Percentiles rank a stretch among this genome's conserved stretches.
phyloP scores from a whole-genome alignment of 2,888 invertebrate genomes.

The Hyalella azteca region DNA sequence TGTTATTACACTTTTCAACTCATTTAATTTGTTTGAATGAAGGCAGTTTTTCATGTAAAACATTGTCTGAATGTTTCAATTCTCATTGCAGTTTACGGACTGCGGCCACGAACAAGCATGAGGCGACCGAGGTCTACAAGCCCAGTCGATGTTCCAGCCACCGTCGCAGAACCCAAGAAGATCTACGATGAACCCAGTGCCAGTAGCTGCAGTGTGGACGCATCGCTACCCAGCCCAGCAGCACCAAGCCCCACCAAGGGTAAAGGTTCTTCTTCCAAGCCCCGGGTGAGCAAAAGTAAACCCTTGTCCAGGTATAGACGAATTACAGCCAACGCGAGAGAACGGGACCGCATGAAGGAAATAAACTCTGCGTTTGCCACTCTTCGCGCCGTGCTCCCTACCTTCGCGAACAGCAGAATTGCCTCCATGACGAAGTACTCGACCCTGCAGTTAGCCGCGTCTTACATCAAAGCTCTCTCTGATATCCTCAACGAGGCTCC shows the following conservation, averaged over 20 bases:
- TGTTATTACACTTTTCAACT: no score
- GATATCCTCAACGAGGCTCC: slow-evolving; percentile 4
- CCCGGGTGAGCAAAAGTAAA: background rate
- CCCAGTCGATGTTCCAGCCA: background rate
- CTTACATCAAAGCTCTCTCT: background rate
- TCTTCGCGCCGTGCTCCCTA: background rate
- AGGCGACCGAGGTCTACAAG: background rate
- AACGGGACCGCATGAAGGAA: slow-evolving; percentile 21
- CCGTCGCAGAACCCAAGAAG: background rate
- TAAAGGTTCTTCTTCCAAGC: slow-evolving; percentile 16
- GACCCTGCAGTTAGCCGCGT: slow-evolving; percentile 4
- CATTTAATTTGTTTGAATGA: no score
- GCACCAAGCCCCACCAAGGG: background rate
- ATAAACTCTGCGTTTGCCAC: slow-evolving; percentile 7
- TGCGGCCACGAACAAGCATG: background rate
- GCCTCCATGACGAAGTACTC: slow-evolving; percentile 19
- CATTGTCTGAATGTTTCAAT: no score
- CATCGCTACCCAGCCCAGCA: background rate
- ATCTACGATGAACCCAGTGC: background rate
- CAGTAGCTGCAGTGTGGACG: background rate
- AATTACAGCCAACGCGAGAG: slow-evolving; percentile 25
- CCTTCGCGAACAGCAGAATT: background rate
- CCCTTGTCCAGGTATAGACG: slow-evolving; percentile 20
- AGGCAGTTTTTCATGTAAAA: no score
- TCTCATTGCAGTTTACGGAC: slow-evolving; percentile 3